Conservation (phyloP, 2,888 invertebrate genomes). For the Pammene fasciana region DNA sequence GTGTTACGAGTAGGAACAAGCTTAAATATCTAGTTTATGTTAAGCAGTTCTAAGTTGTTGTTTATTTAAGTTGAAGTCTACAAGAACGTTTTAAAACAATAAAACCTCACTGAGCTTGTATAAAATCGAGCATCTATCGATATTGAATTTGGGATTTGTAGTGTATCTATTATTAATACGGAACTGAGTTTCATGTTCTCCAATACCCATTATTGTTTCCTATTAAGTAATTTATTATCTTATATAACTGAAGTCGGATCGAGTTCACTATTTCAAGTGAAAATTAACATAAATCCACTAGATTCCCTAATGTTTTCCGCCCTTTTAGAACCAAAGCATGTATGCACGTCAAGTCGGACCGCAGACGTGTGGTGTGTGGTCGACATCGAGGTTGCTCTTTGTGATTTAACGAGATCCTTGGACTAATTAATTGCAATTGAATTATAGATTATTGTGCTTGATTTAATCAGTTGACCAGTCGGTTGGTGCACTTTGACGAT, state of each 20-base stretch:
- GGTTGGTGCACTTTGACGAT: no score
- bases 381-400: constrained; percentile 30
- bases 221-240: constrained; percentile 11
- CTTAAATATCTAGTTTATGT: no score
- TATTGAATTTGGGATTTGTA: no score
- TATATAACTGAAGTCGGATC: constrained; percentile 19
- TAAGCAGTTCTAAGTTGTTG: no score
- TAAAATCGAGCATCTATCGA: no score
- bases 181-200: no score
- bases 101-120: no score
- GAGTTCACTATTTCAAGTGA: neutral
- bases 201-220: no score
- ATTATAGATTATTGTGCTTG: neutral
- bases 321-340: neutral
- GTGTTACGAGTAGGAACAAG: no score
- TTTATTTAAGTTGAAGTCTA: no score
- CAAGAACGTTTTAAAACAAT: no score
- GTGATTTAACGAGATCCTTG: constrained; percentile 29
- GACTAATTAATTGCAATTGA: constrained; percentile 16
- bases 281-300: neutral
- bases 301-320: neutral
- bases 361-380: constrained; percentile 42
- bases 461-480: neutral
- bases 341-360: constrained; percentile 36
- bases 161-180: no score